Conservation (phyloP, 92 coral and sea anemone genomes). For the Metridium senile region DNA sequence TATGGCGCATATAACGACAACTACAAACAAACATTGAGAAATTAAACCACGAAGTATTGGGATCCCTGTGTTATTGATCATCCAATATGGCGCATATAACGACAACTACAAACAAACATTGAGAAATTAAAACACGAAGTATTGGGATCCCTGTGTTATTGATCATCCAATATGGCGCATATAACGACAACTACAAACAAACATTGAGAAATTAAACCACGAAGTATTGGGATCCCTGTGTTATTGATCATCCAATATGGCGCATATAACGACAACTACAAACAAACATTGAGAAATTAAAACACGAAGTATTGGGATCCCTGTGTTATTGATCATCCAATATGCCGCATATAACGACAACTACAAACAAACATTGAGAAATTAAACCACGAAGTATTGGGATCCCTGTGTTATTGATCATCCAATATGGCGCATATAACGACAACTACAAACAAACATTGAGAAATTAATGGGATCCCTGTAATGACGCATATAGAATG, state of each 20-base stretch:
- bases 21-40: slow-evolving; percentile 47
- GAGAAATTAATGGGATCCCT: too few relatives aligned
- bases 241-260: slow-evolving; percentile 98
- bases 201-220: too few relatives aligned
- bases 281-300: too few relatives aligned
- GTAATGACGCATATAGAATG: slow-evolving; percentile 93
- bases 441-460: slow-evolving; percentile 66
- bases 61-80: slow-evolving; percentile 98
- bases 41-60: too few relatives aligned
- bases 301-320: too few relatives aligned
- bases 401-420: slow-evolving; percentile 98
- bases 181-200: slow-evolving; percentile 73
- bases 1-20: slow-evolving; percentile 90
- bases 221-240: slow-evolving; percentile 99
- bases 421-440: slow-evolving; percentile 91
- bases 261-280: slow-evolving; percentile 83
- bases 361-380: slow-evolving; percentile 46
- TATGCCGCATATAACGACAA: slow-evolving; percentile 89
- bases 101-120: slow-evolving; percentile 66
- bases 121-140: too few relatives aligned
- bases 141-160: slow-evolving; percentile 99
- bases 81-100: slow-evolving; percentile 91
- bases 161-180: slow-evolving; percentile 95
- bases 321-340: slow-evolving; percentile 99
- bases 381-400: too few relatives aligned